A percentile compares a stretch with the other conserved stretches of the same genome.
These are phyloP conservation scores for Rhabdornis inornatus DNA, from an alignment of 2,113 vertebrate species.

Conservation along the genomic window DNA sequence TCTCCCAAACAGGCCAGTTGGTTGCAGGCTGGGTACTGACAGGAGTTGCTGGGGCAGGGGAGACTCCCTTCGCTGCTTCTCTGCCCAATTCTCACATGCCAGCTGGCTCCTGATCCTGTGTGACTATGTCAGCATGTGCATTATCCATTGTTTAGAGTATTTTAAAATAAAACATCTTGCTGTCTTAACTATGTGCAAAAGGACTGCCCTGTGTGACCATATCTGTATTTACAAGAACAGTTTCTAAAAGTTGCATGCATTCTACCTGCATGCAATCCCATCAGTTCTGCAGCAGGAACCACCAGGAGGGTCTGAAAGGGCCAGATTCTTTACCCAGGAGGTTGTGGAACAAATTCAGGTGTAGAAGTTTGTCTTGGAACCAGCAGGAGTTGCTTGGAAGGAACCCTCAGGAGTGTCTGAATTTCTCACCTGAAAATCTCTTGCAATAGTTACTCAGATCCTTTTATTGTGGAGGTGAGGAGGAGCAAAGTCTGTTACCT, in stretches of 20 bases:
- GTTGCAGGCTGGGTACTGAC: neutral
- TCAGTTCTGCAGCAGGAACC: neutral
- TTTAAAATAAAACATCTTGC: neutral
- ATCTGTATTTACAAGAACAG: neutral
- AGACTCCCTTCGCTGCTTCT: neutral
- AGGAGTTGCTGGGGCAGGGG: rapidly evolving
- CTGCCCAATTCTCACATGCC: neutral
- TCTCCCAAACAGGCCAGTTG: rapidly evolving
- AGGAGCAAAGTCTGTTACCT: neutral
- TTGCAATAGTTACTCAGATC: neutral
- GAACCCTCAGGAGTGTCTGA: neutral
- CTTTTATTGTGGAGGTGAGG: neutral
- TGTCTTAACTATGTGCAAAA: neutral
- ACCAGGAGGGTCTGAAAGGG: neutral
- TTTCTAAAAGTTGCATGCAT: neutral
- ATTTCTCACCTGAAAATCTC: neutral
- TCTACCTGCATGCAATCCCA: neutral
- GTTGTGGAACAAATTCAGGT: neutral
- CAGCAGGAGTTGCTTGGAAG: neutral
- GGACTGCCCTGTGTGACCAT: neutral
- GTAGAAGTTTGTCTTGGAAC: neutral
- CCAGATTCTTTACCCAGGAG: neutral
- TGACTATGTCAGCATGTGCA: neutral
- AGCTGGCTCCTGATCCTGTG: neutral
- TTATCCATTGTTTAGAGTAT: neutral